Base-by-base conservation (phyloP, 2,113 vertebrate genomes). In the Menura novaehollandiae region DNA sequence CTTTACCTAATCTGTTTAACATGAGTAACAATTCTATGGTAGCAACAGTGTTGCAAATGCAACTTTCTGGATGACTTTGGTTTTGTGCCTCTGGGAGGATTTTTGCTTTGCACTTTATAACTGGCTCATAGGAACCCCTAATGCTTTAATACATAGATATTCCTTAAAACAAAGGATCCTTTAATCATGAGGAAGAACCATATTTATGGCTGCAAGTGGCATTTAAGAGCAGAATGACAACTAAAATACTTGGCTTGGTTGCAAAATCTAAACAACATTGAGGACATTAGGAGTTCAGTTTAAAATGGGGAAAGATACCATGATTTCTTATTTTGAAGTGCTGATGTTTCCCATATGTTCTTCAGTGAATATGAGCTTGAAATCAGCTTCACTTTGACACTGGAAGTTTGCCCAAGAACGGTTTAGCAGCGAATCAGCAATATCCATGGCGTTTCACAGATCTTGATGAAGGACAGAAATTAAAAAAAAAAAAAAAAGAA, bases 261-360 rank as follows among this genome's bases (percentile, higher is more conserved):
- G 79, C 67, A 77, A 81, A 83, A 77, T 52, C 85, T 75, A 93
- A 92, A 88, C 83, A 81, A 51, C 56, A n/a, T 1, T 43, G 80
- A 79, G 82, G 87, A 91, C 74, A 43, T 66, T 75, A 68, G 67
- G 59, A 82, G 58, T 83, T 85, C 63, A 52, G 52, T 75, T 94
- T 91, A 90, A 94, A 95, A 88, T 4, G 19, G 78, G 72, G 85
- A 93, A 85, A 81, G 93, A 96, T 91, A 90, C 73, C 1, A 0
- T 64, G 68, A 77, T 84, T 91, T 93, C 93, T 94, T 93, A 86
- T 93, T 95, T 89, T 77, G 69, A 88, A 88, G 88, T 81, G 85
- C 85, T 96, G 96, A 96, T 83, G 56, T 95, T 92, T 95, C 83
- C 95, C 92, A 91, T 96, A 90, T 96, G 95, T 93, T 96, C 93